These are phyloP conservation scores for Luperina testacea DNA, from an alignment of 2,888 invertebrate species.

Conservation along the genomic window DNA sequence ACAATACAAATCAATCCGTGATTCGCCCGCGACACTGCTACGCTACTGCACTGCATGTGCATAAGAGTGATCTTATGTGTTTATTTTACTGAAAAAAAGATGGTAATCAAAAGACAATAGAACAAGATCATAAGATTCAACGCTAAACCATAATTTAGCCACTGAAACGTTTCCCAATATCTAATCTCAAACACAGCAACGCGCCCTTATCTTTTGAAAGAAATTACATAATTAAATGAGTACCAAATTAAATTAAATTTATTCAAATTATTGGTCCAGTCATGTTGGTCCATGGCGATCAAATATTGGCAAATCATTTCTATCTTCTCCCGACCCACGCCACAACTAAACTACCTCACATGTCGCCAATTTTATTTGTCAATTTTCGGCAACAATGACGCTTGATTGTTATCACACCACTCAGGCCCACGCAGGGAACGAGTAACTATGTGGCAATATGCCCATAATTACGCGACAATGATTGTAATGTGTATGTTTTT, in stretches of 20 bases:
- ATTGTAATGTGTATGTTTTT: no score
- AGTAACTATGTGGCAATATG: slow-evolving; percentile 18
- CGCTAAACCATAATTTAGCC: not conserved
- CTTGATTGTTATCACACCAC: slow-evolving; percentile 65
- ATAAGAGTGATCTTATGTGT: not conserved
- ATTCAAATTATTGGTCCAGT: no score
- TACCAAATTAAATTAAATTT: no score
- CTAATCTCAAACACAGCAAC: not conserved
- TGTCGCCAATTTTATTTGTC: slow-evolving; percentile 69
- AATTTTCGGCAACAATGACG: slow-evolving; percentile 69
- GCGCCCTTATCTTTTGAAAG: no score
- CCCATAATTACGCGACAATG: not conserved
- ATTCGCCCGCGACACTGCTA: no score
- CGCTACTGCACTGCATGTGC: no score
- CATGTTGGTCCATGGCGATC: not conserved
- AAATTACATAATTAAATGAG: not conserved
- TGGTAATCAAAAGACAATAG: not conserved
- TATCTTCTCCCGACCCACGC: not conserved
- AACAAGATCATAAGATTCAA: not conserved
- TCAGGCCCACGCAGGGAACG: not conserved
- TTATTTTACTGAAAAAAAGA: not conserved
- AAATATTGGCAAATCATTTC: not conserved
- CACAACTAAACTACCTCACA: slow-evolving; percentile 7
- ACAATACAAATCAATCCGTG: no score
- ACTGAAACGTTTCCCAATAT: not conserved